A percentile compares a stretch with the other conserved stretches of the same genome.
These are phyloP conservation scores for Hylomyscus alleni DNA, from an alignment of 2,797 vertebrate genomes.

Conservation along the genomic window DNA sequence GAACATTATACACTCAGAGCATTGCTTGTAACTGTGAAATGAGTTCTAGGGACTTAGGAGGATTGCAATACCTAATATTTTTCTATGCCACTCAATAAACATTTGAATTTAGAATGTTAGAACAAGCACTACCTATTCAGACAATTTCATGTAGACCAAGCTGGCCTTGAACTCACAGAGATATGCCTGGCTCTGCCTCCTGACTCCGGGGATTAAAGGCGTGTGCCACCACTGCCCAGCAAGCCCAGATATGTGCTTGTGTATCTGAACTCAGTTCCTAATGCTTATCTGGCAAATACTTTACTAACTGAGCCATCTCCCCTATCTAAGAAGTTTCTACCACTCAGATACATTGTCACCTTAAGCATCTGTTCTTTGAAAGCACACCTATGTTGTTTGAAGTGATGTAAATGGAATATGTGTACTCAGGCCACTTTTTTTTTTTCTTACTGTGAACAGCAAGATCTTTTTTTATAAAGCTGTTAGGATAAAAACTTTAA, in stretches of 20 bases:
- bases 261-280: background rate
- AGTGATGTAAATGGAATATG: background rate
- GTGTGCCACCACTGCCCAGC: background rate
- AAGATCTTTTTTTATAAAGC: background rate
- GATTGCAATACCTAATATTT: background rate
- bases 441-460: background rate
- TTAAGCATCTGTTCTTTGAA: background rate
- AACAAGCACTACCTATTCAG: background rate
- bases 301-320: background rate
- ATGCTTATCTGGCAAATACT: background rate
- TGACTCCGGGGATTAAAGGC: background rate
- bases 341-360: background rate
- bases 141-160: background rate
- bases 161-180: background rate
- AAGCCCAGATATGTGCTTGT: background rate
- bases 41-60: background rate
- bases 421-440: background rate
- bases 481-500: background rate
- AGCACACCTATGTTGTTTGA: background rate
- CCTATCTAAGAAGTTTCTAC: background rate
- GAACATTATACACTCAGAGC: background rate
- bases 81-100: background rate
- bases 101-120: slow-evolving; percentile 60
- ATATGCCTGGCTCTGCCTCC: background rate
- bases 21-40: background rate